These are phyloP conservation scores for Aegypius monachus DNA, from an alignment of 2,113 vertebrate genomes.

Conservation along the genomic window DNA sequence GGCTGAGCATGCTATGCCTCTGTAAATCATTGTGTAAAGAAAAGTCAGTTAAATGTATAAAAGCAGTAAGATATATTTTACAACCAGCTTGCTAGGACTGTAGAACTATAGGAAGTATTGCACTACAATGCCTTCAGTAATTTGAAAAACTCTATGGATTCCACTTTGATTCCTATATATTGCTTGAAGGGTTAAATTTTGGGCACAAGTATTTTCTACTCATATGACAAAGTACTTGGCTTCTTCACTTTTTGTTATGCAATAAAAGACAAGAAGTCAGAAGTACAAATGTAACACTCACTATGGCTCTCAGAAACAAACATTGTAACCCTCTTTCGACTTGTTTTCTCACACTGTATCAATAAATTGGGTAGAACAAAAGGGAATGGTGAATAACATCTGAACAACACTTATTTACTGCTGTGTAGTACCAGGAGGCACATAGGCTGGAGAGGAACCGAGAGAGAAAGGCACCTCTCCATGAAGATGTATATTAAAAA, in stretches of 20 bases:
- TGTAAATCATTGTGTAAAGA: neutral
- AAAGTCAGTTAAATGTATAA: neutral
- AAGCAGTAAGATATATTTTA: neutral
- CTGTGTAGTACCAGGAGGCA: conserved; percentile 17
- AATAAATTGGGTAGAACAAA: conserved; percentile 62
- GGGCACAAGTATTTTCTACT: conserved; percentile 52
- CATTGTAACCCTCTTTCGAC: conserved; percentile 29
- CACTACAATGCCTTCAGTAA: neutral
- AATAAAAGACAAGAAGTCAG: conserved; percentile 58
- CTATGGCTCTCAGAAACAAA: conserved; percentile 39
- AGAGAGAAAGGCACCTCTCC: neutral
- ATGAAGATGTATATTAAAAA: neutral
- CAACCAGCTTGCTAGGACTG: neutral
- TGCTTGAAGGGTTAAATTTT: conserved; percentile 59
- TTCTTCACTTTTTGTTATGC: conserved; percentile 59
- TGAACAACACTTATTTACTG: conserved; percentile 43
- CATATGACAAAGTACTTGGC: conserved; percentile 32
- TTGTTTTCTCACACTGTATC: conserved; percentile 48
- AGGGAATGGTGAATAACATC: conserved; percentile 34
- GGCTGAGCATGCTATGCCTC: neutral
- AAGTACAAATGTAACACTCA: conserved; percentile 46
- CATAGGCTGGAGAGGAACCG: neutral
- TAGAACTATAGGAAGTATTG: neutral
- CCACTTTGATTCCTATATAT: conserved; percentile 25
- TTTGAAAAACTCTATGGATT: neutral